Evolutionary conservation across 2,888 invertebrate genomes (phyloP).

Genomic region (Norana najaformis): DNA sequence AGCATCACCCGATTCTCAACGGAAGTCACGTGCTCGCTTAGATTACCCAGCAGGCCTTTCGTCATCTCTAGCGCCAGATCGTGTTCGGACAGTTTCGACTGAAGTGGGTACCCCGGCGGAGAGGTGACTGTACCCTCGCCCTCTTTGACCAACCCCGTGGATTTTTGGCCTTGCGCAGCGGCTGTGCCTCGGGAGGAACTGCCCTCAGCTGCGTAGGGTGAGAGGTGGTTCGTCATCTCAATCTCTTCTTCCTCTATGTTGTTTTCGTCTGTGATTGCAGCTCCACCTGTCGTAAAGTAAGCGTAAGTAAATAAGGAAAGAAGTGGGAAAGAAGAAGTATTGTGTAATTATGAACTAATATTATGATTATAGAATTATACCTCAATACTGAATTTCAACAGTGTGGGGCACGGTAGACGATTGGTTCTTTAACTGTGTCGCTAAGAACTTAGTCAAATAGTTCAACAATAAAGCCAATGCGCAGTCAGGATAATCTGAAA

Average conservation of each 20-base stretch:
- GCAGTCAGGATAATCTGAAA: too few relatives aligned
- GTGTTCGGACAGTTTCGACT: background rate
- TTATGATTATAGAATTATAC: too few relatives aligned
- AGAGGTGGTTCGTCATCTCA: background rate
- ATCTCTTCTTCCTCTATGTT: background rate
- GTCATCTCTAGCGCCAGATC: slow-evolving; percentile 15
- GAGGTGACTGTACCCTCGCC: background rate
- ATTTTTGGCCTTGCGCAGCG: background rate
- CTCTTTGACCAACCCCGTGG: background rate
- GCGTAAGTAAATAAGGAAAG: too few relatives aligned
- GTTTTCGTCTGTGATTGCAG: background rate
- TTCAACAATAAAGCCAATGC: too few relatives aligned
- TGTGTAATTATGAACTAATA: too few relatives aligned
- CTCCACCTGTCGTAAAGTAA: background rate
- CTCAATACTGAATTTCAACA: too few relatives aligned
- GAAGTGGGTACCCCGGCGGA: background rate
- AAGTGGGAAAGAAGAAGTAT: too few relatives aligned
- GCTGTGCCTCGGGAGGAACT: background rate
- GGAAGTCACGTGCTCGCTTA: slow-evolving; percentile 39
- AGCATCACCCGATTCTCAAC: slow-evolving; percentile 42
- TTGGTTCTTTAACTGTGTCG: too few relatives aligned
- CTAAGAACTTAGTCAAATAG: too few relatives aligned
- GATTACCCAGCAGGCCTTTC: slow-evolving; percentile 34
- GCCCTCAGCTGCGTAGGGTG: background rate
- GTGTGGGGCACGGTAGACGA: too few relatives aligned